Percentiles rank a stretch among this genome's conserved stretches.
Evolutionary conservation across 2,888 invertebrate genomes (phyloP).

Genomic region (Calliopum simillimum): DNA sequence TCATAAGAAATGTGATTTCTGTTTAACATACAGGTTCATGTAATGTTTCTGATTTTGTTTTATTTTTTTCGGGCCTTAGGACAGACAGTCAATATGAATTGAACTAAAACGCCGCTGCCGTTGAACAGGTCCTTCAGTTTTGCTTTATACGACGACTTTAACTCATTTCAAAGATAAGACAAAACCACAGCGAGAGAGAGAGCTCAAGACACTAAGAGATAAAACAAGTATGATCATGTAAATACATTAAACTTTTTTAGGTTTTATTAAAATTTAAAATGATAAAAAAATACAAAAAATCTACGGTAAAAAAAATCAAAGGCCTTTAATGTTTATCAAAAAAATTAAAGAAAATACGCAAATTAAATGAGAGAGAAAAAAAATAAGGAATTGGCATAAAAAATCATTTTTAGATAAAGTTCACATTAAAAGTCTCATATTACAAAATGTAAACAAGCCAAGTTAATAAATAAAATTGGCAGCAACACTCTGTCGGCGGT

Average conservation of each 20-base stretch:
- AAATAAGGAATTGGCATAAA: slow-evolving; percentile 11
- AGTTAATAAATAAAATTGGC: slow-evolving; percentile 61
- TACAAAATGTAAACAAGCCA: slow-evolving; percentile 66
- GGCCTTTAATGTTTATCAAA: slow-evolving; percentile 40
- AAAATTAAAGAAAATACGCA: slow-evolving; percentile 35
- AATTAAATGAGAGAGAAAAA: slow-evolving; percentile 33
- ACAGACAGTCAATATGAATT: not conserved
- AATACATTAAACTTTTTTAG: slow-evolving; percentile 49
- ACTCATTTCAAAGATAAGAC: slow-evolving; percentile 37
- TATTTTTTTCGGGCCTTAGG: slow-evolving; percentile 44
- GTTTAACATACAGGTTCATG: slow-evolving; percentile 66
- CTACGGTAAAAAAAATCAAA: slow-evolving; percentile 14
- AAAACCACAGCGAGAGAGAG: slow-evolving; percentile 30
- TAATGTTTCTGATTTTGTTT: slow-evolving; percentile 52
- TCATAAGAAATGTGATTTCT: slow-evolving; percentile 55
- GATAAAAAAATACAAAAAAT: slow-evolving; percentile 7
- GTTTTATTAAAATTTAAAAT: slow-evolving; percentile 7
- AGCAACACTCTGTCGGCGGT: not conserved
- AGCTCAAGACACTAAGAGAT: slow-evolving; percentile 31
- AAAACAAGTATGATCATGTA: slow-evolving; percentile 61
- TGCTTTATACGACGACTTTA: slow-evolving; percentile 30
- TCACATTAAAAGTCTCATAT: slow-evolving; percentile 66
- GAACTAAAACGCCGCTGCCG: slow-evolving; percentile 18
- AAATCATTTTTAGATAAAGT: slow-evolving; percentile 57
- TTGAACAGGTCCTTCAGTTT: slow-evolving; percentile 37